phyloP scores from a whole-genome alignment of 2,113 vertebrate species.

The Notothenia rossii region DNA sequence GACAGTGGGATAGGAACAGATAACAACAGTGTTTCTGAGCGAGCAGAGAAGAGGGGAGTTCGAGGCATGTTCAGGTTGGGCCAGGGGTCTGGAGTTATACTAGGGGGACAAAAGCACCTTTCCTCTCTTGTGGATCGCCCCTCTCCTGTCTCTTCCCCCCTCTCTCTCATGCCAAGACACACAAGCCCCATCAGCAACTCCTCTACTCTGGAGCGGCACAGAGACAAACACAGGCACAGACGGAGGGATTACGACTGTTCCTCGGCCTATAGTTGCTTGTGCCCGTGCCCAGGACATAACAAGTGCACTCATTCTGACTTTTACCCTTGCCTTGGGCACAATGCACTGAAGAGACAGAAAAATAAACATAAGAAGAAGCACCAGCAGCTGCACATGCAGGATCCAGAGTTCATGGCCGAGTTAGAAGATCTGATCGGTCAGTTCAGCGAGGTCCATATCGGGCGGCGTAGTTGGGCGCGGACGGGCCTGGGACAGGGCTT shows the following conservation, averaged over 20 bases:
- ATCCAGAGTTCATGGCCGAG: slow-evolving; percentile 93
- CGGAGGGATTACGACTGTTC: slow-evolving; percentile 85
- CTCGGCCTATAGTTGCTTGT: slow-evolving; percentile 68
- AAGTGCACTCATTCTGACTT: slow-evolving; percentile 73
- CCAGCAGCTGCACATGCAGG: slow-evolving; percentile 90
- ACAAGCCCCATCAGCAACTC: slow-evolving; percentile 77
- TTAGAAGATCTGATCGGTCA: slow-evolving; percentile 92
- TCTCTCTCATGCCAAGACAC: slow-evolving; percentile 82
- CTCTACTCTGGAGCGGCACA: slow-evolving; percentile 75
- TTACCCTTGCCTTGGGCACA: slow-evolving; percentile 89
- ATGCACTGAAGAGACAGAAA: slow-evolving; percentile 93
- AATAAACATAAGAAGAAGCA: slow-evolving; percentile 98
- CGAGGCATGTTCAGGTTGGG: slow-evolving; percentile 66
- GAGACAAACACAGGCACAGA: slow-evolving; percentile 94
- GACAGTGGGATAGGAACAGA: slow-evolving; percentile 95
- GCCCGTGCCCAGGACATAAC: slow-evolving; percentile 72
- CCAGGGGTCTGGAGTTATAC: slow-evolving; percentile 74
- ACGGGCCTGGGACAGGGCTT: slow-evolving; percentile 60
- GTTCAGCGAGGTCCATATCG: slow-evolving; percentile 91
- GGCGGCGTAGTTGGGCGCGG: slow-evolving; percentile 86
- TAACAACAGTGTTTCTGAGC: slow-evolving; percentile 92
- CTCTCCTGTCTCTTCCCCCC: slow-evolving; percentile 77
- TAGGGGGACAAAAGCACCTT: slow-evolving; percentile 85
- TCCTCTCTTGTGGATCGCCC: slow-evolving; percentile 88
- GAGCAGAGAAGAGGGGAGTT: slow-evolving; percentile 86